Conservation (phyloP, 1,140 invertebrate species). For the Phenacoccus solenopsis region DNA sequence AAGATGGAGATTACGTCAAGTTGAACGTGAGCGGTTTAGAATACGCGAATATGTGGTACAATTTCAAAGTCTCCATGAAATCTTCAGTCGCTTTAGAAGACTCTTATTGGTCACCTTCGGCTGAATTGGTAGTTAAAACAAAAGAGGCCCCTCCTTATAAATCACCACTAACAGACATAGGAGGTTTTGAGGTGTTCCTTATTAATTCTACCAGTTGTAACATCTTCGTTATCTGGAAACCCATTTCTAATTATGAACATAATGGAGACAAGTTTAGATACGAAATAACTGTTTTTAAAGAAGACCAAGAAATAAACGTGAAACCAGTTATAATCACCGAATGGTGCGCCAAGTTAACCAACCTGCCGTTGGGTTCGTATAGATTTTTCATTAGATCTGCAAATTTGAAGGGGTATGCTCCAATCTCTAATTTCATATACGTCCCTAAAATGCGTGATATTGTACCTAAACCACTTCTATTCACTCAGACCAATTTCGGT, state of each 20-base stretch:
- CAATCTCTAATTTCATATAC: not conserved
- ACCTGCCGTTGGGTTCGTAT: not conserved
- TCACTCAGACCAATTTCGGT: too few relatives aligned
- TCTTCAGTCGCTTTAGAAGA: conserved; percentile 38
- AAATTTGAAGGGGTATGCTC: too few relatives aligned
- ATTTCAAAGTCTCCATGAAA: conserved; percentile 49
- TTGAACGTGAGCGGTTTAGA: conserved; percentile 43
- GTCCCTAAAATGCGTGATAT: too few relatives aligned
- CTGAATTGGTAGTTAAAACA: conserved; percentile 42
- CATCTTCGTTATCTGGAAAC: conserved; percentile 55
- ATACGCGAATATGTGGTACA: conserved; percentile 52
- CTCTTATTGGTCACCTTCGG: conserved; percentile 49
- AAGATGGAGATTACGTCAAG: not conserved
- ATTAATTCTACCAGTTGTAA: conserved; percentile 36
- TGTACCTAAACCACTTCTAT: too few relatives aligned
- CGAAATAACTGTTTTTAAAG: too few relatives aligned
- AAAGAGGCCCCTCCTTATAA: conserved; percentile 39
- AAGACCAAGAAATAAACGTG: not conserved
- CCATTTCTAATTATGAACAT: conserved; percentile 44
- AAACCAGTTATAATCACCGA: not conserved
- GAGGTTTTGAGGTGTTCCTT: conserved; percentile 47
- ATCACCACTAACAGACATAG: conserved; percentile 46
- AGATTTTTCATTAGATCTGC: not conserved
- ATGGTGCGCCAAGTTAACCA: not conserved
- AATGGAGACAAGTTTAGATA: conserved; percentile 42